Evolutionary conservation across 2,888 invertebrate genomes (phyloP).

Genomic region (Trachelus iudaicus): DNA sequence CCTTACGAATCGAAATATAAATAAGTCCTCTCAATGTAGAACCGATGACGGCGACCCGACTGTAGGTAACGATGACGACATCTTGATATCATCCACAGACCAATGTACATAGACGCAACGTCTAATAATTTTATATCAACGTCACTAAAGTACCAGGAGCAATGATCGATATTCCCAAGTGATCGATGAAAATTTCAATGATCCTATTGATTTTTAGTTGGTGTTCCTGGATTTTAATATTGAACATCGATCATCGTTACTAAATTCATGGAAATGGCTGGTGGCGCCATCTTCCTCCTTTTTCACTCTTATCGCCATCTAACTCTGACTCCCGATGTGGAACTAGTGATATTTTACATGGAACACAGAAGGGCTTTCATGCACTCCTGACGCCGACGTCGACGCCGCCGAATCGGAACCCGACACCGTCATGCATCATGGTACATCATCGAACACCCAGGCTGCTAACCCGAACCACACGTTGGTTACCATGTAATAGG

Average conservation of each 20-base stretch:
- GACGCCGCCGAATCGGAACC: slow-evolving; percentile 43
- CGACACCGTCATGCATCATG: slow-evolving; percentile 50
- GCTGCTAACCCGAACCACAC: slow-evolving; percentile 47
- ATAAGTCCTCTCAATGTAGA: no score
- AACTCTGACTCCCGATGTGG: slow-evolving; percentile 18
- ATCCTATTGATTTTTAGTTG: neutral
- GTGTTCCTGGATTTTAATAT: neutral
- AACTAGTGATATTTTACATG: slow-evolving; percentile 35
- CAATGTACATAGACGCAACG: neutral
- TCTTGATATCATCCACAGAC: neutral
- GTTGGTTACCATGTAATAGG: slow-evolving; percentile 47
- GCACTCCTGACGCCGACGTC: slow-evolving; percentile 29
- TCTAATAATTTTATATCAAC: no score
- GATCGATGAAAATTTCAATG: neutral
- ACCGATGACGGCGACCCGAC: no score
- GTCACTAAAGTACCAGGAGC: neutral
- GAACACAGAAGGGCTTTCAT: slow-evolving; percentile 49
- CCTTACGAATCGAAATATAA: no score
- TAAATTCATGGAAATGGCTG: neutral
- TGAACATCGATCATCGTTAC: neutral
- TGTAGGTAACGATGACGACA: neutral
- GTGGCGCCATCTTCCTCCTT: slow-evolving; percentile 5
- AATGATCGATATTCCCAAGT: neutral
- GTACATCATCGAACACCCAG: slow-evolving; percentile 49
- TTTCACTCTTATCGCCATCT: slow-evolving; percentile 22